phyloP scores from a whole-genome alignment of 1,140 invertebrate genomes.

The Tetramorium parvispinum region DNA sequence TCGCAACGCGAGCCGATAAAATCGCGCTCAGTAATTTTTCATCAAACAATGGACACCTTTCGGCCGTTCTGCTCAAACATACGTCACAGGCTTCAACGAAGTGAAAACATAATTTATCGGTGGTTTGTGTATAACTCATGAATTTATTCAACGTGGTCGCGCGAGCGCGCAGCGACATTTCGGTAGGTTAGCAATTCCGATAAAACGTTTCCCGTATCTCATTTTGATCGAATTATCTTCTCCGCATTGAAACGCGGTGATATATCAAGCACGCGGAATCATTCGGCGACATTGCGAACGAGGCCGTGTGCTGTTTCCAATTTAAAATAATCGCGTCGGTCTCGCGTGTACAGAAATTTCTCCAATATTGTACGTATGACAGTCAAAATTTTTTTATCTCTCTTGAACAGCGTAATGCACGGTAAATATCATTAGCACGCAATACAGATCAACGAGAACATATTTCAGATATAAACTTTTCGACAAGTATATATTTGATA shows the following conservation, averaged over 20 bases:
- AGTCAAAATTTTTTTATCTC: neutral
- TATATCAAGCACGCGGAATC: conserved; percentile 31
- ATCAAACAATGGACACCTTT: conserved; percentile 55
- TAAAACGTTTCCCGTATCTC: conserved; percentile 57
- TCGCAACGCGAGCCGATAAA: conserved; percentile 29
- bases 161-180: conserved; percentile 36
- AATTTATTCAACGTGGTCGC: conserved; percentile 68
- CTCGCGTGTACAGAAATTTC: neutral
- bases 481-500: neutral
- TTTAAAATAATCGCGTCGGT: conserved; percentile 21
- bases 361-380: neutral
- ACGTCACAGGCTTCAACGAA: conserved; percentile 65
- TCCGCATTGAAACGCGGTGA: conserved; percentile 49
- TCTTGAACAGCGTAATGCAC: neutral
- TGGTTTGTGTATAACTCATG: conserved; percentile 70
- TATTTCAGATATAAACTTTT: neutral
- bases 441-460: neutral
- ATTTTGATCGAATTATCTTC: conserved; percentile 61
- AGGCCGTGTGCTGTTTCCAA: conserved; percentile 22
- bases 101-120: conserved; percentile 67
- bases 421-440: neutral
- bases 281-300: conserved; percentile 13
- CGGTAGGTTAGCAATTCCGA: conserved; percentile 55
- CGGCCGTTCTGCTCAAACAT: conserved; percentile 44
- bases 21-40: conserved; percentile 26